Conservation (phyloP, 2,113 vertebrate genomes). For the Charina bottae region DNA sequence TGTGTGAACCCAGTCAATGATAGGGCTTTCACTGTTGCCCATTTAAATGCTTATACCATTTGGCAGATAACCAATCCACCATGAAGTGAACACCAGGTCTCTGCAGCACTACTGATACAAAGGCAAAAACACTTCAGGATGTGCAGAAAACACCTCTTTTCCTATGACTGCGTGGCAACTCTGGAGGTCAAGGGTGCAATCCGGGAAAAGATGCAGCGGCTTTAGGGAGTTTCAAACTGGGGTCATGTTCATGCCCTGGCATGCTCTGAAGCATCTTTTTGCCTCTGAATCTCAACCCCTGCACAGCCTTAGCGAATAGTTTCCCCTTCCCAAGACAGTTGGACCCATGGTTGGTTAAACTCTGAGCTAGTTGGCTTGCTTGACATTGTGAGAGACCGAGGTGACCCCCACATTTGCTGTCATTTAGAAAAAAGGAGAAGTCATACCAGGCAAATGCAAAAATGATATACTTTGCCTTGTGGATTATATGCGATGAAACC, state of each 20-base stretch:
- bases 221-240: neutral
- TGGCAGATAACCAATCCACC: neutral
- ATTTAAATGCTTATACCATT: neutral
- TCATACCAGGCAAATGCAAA: neutral
- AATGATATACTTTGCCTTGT: neutral
- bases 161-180: neutral
- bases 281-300: neutral
- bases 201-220: neutral
- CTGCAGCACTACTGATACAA: neutral
- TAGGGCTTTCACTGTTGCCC: too few relatives aligned
- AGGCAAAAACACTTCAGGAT: neutral
- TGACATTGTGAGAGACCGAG: neutral
- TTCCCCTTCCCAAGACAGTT: neutral
- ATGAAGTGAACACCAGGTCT: neutral
- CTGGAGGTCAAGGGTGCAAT: neutral
- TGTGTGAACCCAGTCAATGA: neutral
- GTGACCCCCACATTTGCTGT: neutral
- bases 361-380: neutral
- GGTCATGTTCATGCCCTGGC: neutral
- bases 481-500: neutral
- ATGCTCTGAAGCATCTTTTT: neutral
- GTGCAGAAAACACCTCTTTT: neutral
- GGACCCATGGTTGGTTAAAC: neutral
- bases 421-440: neutral
- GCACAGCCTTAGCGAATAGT: neutral